phyloP scores from a whole-genome alignment of 2,888 invertebrate species.

The Amblyjoppa fuscipennis region DNA sequence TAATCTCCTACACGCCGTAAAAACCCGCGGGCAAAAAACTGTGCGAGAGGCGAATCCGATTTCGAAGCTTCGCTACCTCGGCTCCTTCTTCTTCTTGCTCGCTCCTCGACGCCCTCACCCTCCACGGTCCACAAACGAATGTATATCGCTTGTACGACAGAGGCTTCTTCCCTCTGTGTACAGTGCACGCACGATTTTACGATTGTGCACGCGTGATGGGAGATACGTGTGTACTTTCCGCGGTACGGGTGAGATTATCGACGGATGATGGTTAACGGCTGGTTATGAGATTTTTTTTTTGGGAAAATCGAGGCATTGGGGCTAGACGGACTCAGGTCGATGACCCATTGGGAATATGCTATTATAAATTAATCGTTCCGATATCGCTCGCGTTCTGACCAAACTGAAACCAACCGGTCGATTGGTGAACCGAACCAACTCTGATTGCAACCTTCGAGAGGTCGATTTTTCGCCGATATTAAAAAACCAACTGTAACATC shows the following conservation, averaged over 20 bases:
- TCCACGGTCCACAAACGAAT: constrained; percentile 35
- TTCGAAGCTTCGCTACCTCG: constrained; percentile 63
- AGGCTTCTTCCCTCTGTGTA: constrained; percentile 5
- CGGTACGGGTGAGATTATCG: neutral
- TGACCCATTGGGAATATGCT: too few relatives aligned
- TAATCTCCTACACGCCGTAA: constrained; percentile 79
- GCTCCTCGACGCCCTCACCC: constrained; percentile 31
- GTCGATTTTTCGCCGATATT: too few relatives aligned
- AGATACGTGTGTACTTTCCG: neutral
- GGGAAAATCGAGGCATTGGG: neutral
- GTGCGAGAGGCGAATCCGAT: constrained; percentile 75
- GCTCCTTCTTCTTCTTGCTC: constrained; percentile 37
- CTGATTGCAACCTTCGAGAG: too few relatives aligned
- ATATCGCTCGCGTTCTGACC: too few relatives aligned
- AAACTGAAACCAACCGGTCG: too few relatives aligned
- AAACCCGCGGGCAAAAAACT: constrained; percentile 76
- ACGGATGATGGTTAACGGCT: neutral
- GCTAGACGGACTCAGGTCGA: too few relatives aligned
- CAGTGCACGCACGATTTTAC: neutral
- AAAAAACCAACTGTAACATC: too few relatives aligned
- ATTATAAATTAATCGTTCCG: too few relatives aligned
- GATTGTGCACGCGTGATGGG: constrained; percentile 8
- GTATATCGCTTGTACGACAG: constrained; percentile 47
- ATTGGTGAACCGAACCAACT: too few relatives aligned
- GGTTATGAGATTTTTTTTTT: neutral